Percentiles rank a stretch among this genome's conserved stretches.
Conservation (phyloP, 2,797 vertebrate species). For the Sternarchorhynchus goeldii region DNA sequence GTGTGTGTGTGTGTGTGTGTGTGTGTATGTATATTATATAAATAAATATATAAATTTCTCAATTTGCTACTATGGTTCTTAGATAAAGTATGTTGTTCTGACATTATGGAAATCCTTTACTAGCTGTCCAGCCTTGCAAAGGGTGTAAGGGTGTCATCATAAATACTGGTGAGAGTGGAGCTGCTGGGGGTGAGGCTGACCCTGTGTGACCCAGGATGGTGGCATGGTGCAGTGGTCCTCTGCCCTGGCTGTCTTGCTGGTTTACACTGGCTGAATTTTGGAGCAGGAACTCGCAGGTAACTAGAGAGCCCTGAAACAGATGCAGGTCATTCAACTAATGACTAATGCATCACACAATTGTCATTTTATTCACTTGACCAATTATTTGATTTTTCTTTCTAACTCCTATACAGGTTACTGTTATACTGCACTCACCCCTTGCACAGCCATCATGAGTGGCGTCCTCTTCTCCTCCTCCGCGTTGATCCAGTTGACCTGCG, state of each 20-base stretch:
- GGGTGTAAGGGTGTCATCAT: background rate
- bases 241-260: constrained; percentile 87
- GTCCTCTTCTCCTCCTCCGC: constrained; percentile 86
- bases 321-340: too few relatives aligned
- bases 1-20: too few relatives aligned
- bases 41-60: too few relatives aligned
- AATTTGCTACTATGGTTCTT: too few relatives aligned
- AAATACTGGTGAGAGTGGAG: background rate
- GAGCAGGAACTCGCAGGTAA: constrained; percentile 95
- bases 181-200: constrained; percentile 66
- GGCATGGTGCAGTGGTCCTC: constrained; percentile 94
- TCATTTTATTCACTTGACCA: too few relatives aligned
- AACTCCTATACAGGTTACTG: too few relatives aligned
- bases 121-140: too few relatives aligned
- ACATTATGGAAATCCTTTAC: too few relatives aligned
- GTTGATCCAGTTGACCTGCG: constrained; percentile 94
- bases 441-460: constrained; percentile 94
- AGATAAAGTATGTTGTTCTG: too few relatives aligned
- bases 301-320: constrained; percentile 85
- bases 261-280: constrained; percentile 97
- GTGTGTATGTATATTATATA: too few relatives aligned
- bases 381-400: too few relatives aligned
- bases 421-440: constrained; percentile 80
- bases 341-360: too few relatives aligned
- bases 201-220: constrained; percentile 95